Percentiles rank a stretch among this genome's conserved stretches.
Conservation (phyloP, 2,888 invertebrate species). For the Sepiola atlantica region DNA sequence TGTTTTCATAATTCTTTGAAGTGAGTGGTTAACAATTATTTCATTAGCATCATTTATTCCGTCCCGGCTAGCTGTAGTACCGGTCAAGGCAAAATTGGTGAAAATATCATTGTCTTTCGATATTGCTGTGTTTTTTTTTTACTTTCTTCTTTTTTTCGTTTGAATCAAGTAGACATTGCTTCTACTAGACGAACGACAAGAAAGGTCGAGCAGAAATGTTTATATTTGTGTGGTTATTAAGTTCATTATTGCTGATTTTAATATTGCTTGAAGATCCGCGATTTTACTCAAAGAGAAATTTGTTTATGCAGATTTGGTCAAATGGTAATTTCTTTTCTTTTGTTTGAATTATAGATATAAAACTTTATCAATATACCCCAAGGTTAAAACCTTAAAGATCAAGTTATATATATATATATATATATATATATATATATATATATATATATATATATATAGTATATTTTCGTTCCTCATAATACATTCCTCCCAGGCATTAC, state of each 20-base stretch:
- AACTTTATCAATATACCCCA: background rate
- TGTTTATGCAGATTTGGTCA: background rate
- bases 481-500: too few species aligned
- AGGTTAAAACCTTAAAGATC: background rate
- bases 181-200: background rate
- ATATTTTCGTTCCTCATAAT: too few species aligned
- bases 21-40: background rate
- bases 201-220: background rate
- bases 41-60: background rate
- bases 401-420: background rate
- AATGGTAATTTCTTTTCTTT: background rate
- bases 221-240: background rate
- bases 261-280: background rate
- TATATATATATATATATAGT: too few species aligned
- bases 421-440: background rate
- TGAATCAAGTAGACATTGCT: background rate
- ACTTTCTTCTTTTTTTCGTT: background rate
- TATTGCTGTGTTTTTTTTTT: too few species aligned
- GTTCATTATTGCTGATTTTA: background rate
- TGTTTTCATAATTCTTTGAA: background rate
- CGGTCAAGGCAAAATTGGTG: background rate
- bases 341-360: background rate
- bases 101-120: background rate
- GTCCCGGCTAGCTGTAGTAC: background rate
- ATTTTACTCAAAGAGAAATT: background rate